Percentiles rank a stretch among this genome's conserved stretches.
These are phyloP conservation scores for Virgularia gustaviana DNA, from an alignment of 92 coral and sea anemone genomes.

Conservation along the genomic window DNA sequence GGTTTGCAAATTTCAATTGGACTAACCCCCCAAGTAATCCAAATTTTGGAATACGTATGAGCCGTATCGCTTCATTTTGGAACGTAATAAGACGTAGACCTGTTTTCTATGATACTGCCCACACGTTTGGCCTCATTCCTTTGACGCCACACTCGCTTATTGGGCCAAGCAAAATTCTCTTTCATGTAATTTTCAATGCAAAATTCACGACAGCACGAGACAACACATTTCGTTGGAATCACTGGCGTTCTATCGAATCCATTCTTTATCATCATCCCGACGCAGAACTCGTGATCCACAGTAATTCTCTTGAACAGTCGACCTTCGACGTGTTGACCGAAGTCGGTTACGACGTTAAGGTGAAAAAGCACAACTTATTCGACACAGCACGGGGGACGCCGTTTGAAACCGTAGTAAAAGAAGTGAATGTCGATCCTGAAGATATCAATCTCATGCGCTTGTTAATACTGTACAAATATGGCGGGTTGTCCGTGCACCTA, in stretches of 20 bases:
- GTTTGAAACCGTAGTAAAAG: neutral
- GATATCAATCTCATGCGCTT: conserved; percentile 25
- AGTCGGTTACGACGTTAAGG: conserved; percentile 40
- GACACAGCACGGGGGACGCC: conserved; percentile 22
- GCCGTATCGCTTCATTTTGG: conserved; percentile 31
- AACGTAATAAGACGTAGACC: conserved; percentile 21
- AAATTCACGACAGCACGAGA: neutral
- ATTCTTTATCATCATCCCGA: conserved; percentile 32
- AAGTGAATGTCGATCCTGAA: conserved; percentile 10
- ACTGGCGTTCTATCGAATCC: conserved; percentile 44
- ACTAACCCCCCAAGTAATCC: conserved; percentile 35
- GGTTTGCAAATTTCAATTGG: conserved; percentile 33
- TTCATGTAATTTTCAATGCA: conserved; percentile 19
- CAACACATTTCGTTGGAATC: conserved; percentile 19
- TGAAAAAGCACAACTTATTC: conserved; percentile 17
- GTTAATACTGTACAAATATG: conserved; percentile 23
- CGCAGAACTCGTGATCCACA: conserved; percentile 35
- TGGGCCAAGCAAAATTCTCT: neutral
- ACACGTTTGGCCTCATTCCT: conserved; percentile 31
- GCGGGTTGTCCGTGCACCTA: conserved; percentile 33
- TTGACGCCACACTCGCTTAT: neutral
- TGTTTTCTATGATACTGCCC: conserved; percentile 16
- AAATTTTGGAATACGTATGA: conserved; percentile 10
- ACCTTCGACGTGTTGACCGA: conserved; percentile 31
- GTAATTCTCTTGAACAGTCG: conserved; percentile 30